Base-by-base conservation (phyloP, 2,888 invertebrate species). In the Pristionchus maxplancki region DNA sequence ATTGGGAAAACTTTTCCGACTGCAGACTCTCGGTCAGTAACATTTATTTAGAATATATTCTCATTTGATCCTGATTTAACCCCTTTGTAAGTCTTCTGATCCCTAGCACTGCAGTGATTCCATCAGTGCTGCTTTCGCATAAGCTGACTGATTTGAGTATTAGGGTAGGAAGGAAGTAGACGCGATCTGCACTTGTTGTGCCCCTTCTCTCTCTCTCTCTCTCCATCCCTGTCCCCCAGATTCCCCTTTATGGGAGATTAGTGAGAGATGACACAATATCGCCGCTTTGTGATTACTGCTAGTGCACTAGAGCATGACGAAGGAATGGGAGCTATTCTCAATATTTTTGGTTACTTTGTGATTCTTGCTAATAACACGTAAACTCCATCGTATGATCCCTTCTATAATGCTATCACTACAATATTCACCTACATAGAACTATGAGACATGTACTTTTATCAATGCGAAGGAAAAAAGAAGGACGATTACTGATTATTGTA, bases 1-100 rank as follows among this genome's bases (percentile, higher is more conserved):
- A 96, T 96, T 99, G 94, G 99, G 99, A 93, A 98, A 98, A 96
- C 96, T 99, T 94, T 99, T 99, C 96, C 97, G 98, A 96, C 96
- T 99, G 91, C 97, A 98, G 95, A 96, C 97, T 94, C 96, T 99
- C 92, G 98, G 98, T 95, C 24, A 20, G 84, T 74, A 40, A 20
- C 20, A 34, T 17, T 34, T 31, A n/a, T 17, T 28, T n/a, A 1
- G 24, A 58, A 48, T 48, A 48, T 48, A 48, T 2, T 11, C 50
- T 20, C 20, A 50, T 15, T n/a, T n/a, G n/a, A n/a, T n/a, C n/a
- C n/a, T 44, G 44, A 44, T 44, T 44, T 44, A 9, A 11, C 44
- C 11, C 44, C 11, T 11, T 44, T 44, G 44, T 44, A 58, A 58
- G 9, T 24, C n/a, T 20, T 20, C n/a, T 8, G 58, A n/a, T 8